Percentiles rank a stretch among this genome's conserved stretches.
Evolutionary conservation across 2,113 vertebrate genomes (phyloP).

Genomic region (Microcebus lehilahytsara): DNA sequence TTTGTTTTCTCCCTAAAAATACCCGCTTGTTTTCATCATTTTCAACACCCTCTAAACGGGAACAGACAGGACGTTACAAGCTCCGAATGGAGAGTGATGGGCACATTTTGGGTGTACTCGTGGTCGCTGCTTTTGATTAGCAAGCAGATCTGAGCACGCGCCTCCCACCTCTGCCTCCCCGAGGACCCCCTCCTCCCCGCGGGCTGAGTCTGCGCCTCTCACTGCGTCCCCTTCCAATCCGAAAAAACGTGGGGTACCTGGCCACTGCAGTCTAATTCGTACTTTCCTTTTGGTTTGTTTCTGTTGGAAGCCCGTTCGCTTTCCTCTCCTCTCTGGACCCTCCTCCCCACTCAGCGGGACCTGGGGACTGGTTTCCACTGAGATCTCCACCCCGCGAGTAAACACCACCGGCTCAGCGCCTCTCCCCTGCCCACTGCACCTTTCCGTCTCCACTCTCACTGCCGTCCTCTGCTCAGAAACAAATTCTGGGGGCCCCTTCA

Average conservation of each 20-base stretch:
- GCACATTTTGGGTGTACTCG: rapidly evolving
- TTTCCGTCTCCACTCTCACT: rapidly evolving
- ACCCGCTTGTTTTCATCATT: background rate
- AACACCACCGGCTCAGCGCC: rapidly evolving
- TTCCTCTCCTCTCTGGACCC: background rate
- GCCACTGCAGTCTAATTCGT: background rate
- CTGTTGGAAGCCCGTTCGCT: background rate
- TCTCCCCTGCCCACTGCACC: too few relatives aligned
- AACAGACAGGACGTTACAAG: background rate
- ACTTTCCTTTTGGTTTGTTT: background rate
- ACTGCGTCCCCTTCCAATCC: background rate
- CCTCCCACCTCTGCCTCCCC: rapidly evolving
- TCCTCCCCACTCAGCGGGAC: background rate
- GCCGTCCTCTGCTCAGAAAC: background rate
- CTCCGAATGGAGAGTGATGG: rapidly evolving
- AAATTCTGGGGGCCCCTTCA: too few relatives aligned
- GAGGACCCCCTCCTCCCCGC: background rate
- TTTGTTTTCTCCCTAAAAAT: background rate
- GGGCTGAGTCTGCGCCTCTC: background rate
- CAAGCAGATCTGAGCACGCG: rapidly evolving
- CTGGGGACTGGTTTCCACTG: background rate
- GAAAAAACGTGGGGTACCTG: background rate
- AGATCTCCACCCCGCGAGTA: rapidly evolving
- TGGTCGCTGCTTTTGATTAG: background rate
- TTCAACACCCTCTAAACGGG: background rate